These are phyloP conservation scores for Pseudopipra pipra DNA, from an alignment of 2,113 vertebrate species.

Conservation along the genomic window DNA sequence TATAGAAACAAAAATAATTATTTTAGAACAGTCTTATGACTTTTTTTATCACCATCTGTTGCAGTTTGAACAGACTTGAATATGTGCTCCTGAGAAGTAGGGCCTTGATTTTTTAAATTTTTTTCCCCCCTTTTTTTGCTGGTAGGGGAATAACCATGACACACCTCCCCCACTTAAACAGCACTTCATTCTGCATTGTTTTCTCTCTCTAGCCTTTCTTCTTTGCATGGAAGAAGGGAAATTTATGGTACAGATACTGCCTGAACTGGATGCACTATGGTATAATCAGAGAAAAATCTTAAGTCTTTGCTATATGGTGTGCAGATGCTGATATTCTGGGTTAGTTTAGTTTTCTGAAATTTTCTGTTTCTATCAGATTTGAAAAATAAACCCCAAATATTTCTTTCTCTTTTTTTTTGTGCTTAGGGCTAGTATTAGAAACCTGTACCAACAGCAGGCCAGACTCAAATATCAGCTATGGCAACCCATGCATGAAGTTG, in stretches of 20 bases:
- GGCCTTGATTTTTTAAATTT: neutral
- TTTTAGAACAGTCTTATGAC: neutral
- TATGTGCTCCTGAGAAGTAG: neutral
- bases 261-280: neutral
- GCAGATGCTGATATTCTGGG: neutral
- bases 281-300: neutral
- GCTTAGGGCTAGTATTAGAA: constrained; percentile 69
- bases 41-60: neutral
- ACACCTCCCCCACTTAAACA: neutral
- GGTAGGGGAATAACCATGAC: neutral
- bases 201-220: neutral
- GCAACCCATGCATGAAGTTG: constrained; percentile 61
- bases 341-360: neutral
- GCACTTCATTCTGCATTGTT: neutral
- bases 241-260: neutral
- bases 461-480: constrained; percentile 58
- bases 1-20: neutral
- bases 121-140: neutral
- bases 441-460: constrained; percentile 17
- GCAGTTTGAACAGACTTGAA: neutral
- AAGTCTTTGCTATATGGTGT: neutral
- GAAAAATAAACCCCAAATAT: neutral
- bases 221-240: neutral
- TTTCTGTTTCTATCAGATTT: neutral
- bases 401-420: neutral